Evolutionary conservation across 2,888 invertebrate genomes (phyloP), one percentile per base, ranked within the genome.

Genomic region (Amphipoea oculea): DNA sequence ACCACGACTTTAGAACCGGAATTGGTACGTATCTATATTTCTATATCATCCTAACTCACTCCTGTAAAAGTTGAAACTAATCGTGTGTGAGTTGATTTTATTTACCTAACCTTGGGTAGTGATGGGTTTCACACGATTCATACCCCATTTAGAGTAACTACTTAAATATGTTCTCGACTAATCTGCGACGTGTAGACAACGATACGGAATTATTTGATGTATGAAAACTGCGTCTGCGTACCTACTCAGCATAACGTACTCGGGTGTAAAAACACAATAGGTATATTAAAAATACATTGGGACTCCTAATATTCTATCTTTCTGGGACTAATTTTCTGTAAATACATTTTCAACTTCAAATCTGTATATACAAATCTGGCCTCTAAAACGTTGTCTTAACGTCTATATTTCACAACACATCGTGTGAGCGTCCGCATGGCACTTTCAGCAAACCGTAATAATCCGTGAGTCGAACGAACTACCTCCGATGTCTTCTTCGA

Each of bases 361-460:
- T 79, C 62, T 88, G 88, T 86, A 84, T 36, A 87, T 82, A 88
- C 68, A 60, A 83, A 73, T 77, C 75, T 75, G 51, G 40, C 9
- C 70, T 78, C 73, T 85, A 83, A 62, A 69, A 78, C 90, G 92
- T 95, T 95, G 94, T 95, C 94, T 92, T 91, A 89, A 90, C 93
- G 93, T 94, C 91, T 88, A 86, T 87, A 90, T 88, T 91, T 91
- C 94, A 94, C 93, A 90, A 94, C 95, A 96, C 96, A 93, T 92
- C 92, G 95, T 96, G 96, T 96, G 96, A 96, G 96, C 94, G 95
- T 95, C 94, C 92, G 96, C 96, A 96, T 96, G 96, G 95, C 96
- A 96, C 96, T 96, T 97, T 96, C 97, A 97, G 97, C 97, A 96
- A 94, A 97, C 97, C 84, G 96, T 97, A 91, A 95, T 96, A 93